phyloP scores from a whole-genome alignment of 1,140 invertebrate genomes.

The Bathynomus jamesi region DNA sequence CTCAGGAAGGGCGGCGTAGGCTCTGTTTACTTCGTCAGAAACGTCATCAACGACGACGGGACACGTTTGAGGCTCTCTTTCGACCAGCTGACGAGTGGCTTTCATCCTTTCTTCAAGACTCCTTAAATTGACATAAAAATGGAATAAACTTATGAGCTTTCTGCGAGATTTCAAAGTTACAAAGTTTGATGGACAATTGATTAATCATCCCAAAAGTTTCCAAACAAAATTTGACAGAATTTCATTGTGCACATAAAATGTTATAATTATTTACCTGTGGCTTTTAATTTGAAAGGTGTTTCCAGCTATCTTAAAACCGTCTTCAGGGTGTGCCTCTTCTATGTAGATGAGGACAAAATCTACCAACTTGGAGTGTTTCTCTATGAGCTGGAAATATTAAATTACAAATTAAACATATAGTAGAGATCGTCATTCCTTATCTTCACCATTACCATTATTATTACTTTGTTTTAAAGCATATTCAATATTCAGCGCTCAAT shows the following conservation, averaged over 20 bases:
- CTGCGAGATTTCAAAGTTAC: neutral
- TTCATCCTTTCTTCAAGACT: constrained; percentile 7
- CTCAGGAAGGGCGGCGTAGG: constrained; percentile 17
- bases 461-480: too few relatives aligned
- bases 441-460: too few relatives aligned
- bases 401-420: too few relatives aligned
- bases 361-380: constrained; percentile 19
- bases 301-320: constrained; percentile 18
- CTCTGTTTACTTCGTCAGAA: constrained; percentile 1
- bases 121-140: too few relatives aligned
- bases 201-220: neutral
- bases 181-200: neutral
- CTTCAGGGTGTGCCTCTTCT: constrained; percentile 27
- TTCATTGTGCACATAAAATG: neutral
- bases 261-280: too few relatives aligned
- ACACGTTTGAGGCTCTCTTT: neutral
- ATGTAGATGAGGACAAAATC: constrained; percentile 28
- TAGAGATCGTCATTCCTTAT: too few relatives aligned
- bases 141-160: neutral
- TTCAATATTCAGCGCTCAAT: too few relatives aligned
- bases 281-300: too few relatives aligned
- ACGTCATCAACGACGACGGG: constrained; percentile 10
- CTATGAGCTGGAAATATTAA: constrained; percentile 14
- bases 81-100: neutral
- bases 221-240: neutral